A percentile compares a stretch with the other conserved stretches of the same genome.
phyloP scores from a whole-genome alignment of 2,113 vertebrate species.

The Ophiodon elongatus region DNA sequence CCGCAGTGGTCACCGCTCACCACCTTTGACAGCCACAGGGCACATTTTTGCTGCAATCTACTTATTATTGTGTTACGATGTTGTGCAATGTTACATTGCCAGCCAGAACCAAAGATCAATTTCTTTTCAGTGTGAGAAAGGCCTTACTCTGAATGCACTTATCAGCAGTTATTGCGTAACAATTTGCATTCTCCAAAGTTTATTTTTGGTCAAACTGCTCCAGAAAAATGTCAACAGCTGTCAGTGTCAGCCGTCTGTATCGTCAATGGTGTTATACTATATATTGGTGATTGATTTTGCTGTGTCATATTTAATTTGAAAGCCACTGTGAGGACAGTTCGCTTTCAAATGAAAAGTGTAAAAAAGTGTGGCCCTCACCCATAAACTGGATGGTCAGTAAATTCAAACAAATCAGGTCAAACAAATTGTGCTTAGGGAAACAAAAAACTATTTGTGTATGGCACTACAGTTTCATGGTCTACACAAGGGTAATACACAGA shows the following conservation, averaged over 20 bases:
- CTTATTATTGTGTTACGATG: conserved; percentile 9
- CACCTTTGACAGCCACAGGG: conserved; percentile 19
- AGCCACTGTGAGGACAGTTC: not conserved
- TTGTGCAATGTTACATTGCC: not conserved
- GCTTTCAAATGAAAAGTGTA: not conserved
- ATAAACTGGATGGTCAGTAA: not conserved
- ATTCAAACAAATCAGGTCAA: not conserved
- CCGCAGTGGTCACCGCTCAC: conserved; percentile 42
- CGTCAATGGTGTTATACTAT: not conserved
- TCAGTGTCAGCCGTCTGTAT: not conserved
- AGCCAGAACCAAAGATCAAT: not conserved
- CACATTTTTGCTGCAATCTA: conserved; percentile 14
- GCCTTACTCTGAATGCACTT: not conserved
- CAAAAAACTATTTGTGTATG: not conserved
- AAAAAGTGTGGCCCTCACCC: not conserved
- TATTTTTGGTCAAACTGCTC: conserved; percentile 14
- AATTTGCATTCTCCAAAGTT: not conserved
- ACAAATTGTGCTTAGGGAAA: not conserved
- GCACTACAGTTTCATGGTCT: not conserved
- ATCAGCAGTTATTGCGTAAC: not conserved
- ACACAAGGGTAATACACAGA: not conserved
- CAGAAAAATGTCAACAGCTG: not conserved
- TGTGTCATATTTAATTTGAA: conserved; percentile 13
- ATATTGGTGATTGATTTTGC: not conserved
- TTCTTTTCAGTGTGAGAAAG: not conserved